Evolutionary conservation across 30 jellyfish, hydroid and myxozoan species (phyloP).

Genomic region (Aurelia sp.): DNA sequence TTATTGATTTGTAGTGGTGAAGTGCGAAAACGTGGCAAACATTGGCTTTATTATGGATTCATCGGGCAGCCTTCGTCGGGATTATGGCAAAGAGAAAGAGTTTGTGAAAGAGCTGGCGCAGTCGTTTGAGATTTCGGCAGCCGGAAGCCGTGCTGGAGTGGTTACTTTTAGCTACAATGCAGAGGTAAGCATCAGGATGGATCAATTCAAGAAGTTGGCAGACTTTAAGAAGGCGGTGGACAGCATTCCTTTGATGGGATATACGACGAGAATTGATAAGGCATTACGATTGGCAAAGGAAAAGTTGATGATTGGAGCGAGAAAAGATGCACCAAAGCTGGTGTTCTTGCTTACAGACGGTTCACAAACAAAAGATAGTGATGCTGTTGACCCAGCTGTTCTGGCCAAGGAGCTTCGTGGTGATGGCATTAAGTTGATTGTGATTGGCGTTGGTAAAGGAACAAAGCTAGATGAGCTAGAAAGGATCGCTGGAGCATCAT

Average conservation of each 20-base stretch:
- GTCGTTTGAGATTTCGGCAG: constrained; percentile 11
- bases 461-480: constrained; percentile 53
- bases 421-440: constrained; percentile 56
- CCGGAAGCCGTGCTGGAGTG: constrained; percentile 36
- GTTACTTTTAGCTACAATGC: constrained; percentile 55
- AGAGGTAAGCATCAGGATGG: constrained; percentile 7
- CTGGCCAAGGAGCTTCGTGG: constrained; percentile 67
- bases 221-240: constrained; percentile 34
- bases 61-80: constrained; percentile 61
- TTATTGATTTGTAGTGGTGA: background rate
- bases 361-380: constrained; percentile 76
- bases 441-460: constrained; percentile 87
- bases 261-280: constrained; percentile 60
- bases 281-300: constrained; percentile 67
- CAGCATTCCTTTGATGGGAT: constrained; percentile 55
- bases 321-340: constrained; percentile 60
- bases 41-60: constrained; percentile 67
- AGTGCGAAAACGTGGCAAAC: constrained; percentile 30
- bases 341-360: constrained; percentile 91
- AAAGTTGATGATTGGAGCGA: constrained; percentile 25
- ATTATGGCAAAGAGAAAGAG: constrained; percentile 60
- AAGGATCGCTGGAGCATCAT: constrained; percentile 32
- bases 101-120: constrained; percentile 36
- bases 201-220: constrained; percentile 10
- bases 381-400: constrained; percentile 72